These are phyloP conservation scores for Dolichotis patagonum DNA, from an alignment of 2,113 vertebrate species.

Conservation along the genomic window DNA sequence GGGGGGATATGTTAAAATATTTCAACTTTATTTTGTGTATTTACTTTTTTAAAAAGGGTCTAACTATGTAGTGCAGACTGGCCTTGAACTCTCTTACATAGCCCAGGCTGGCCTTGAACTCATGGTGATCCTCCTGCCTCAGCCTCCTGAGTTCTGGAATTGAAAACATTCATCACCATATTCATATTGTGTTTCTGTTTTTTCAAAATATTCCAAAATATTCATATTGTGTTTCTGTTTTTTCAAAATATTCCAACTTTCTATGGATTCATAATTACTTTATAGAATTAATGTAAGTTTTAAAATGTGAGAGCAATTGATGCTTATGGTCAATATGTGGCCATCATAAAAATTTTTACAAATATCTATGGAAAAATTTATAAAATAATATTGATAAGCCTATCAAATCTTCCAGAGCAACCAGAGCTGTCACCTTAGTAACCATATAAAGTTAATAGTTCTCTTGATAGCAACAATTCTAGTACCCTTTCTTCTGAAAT, in stretches of 20 bases:
- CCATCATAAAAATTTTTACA: background rate
- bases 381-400: background rate
- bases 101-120: background rate
- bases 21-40: background rate
- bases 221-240: background rate
- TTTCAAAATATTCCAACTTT: background rate
- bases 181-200: background rate
- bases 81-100: too few relatives aligned
- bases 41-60: background rate
- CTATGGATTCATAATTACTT: background rate
- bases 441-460: background rate
- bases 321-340: background rate
- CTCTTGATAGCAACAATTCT: background rate
- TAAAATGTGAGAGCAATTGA: background rate
- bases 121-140: background rate
- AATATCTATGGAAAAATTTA: background rate
- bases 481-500: background rate
- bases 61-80: background rate
- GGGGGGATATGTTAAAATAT: background rate
- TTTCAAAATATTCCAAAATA: background rate
- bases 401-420: background rate
- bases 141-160: background rate
- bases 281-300: background rate
- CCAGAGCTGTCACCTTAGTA: background rate
- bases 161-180: background rate